These are phyloP conservation scores for Acanthisitta chloris DNA, from an alignment of 2,113 vertebrate species.

Conservation along the genomic window DNA sequence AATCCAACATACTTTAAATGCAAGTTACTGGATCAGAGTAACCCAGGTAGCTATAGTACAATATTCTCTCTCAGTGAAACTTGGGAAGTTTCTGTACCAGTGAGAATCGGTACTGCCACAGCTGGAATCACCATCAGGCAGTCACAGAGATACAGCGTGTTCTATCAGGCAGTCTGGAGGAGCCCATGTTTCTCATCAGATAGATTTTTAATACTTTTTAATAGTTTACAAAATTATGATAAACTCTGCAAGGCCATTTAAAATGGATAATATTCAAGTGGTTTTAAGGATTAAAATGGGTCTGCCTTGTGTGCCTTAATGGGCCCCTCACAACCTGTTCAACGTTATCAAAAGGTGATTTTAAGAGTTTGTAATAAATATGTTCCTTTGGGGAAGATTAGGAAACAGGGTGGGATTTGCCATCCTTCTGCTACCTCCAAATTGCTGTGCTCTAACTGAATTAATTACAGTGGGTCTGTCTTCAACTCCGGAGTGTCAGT, in stretches of 20 bases:
- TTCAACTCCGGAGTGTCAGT: conserved; percentile 18
- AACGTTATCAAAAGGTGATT: conserved; percentile 59
- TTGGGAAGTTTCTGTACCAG: background rate
- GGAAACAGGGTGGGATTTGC: conserved; percentile 44
- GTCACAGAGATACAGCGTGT: background rate
- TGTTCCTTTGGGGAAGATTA: conserved; percentile 53
- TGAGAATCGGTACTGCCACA: background rate
- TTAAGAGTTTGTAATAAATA: conserved; percentile 62
- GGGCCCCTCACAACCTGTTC: conserved; percentile 58
- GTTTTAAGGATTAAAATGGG: conserved; percentile 56
- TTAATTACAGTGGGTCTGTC: conserved; percentile 35
- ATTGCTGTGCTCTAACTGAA: conserved; percentile 43
- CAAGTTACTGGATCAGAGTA: background rate
- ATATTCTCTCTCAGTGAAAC: background rate
- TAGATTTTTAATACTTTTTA: conserved; percentile 53
- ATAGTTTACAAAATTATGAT: conserved; percentile 57
- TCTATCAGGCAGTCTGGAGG: background rate
- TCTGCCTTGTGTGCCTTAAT: conserved; percentile 46
- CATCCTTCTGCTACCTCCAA: conserved; percentile 57
- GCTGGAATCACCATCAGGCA: background rate
- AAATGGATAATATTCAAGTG: conserved; percentile 62
- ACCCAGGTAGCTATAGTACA: background rate
- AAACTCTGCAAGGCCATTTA: conserved; percentile 57
- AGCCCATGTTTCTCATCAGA: conserved; percentile 7
- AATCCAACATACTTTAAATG: background rate